phyloP scores from a whole-genome alignment of 2,797 vertebrate species.

The Rallus crepitans region DNA sequence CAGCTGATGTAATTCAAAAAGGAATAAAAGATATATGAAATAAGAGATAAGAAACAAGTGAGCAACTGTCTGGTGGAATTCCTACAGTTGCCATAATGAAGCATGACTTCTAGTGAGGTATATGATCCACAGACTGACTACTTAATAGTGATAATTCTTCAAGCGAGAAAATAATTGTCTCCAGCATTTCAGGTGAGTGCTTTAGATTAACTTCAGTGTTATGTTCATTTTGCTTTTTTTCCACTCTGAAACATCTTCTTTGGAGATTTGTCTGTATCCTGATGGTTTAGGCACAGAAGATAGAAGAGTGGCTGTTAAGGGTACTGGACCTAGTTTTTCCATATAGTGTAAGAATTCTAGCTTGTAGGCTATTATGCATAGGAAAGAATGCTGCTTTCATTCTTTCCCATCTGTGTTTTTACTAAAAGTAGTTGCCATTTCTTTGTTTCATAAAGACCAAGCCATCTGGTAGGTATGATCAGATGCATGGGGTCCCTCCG shows the following conservation, averaged over 20 bases:
- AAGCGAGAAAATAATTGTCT: not conserved
- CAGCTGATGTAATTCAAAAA: not conserved
- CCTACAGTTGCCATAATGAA: not conserved
- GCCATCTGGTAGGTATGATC: constrained; percentile 32
- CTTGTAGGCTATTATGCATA: not conserved
- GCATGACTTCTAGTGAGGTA: not conserved
- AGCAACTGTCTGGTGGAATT: not conserved
- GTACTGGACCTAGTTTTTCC: not conserved
- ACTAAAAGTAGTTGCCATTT: not conserved
- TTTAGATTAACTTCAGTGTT: not conserved
- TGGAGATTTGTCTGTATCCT: not conserved
- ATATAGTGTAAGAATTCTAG: not conserved
- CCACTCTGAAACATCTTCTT: not conserved
- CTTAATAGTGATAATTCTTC: not conserved
- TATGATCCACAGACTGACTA: not conserved
- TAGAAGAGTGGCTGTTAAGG: not conserved
- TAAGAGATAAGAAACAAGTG: not conserved
- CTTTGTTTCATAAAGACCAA: constrained; percentile 11
- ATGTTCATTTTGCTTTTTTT: not conserved
- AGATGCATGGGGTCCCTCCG: not conserved
- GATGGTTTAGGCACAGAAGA: not conserved
- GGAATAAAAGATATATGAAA: not conserved
- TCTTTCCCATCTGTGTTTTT: constrained; percentile 3
- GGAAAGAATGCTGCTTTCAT: not conserved
- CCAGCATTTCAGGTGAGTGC: not conserved